Base-by-base conservation (phyloP, 2,888 invertebrate species). In the Latrodectus elegans region DNA sequence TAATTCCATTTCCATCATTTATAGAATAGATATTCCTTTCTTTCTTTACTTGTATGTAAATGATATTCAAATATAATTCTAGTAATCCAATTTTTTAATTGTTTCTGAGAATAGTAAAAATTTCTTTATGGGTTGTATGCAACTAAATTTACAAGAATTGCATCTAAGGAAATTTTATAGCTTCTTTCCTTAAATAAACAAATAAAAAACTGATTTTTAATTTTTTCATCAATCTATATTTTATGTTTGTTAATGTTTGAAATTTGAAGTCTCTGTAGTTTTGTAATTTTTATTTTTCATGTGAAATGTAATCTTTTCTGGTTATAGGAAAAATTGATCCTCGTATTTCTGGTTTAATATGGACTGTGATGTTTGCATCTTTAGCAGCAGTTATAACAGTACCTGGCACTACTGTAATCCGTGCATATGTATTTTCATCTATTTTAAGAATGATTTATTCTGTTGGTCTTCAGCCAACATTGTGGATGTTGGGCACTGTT, bases 391-490 rank as follows among this genome's bases (percentile, higher is more conserved):
- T 96, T 38, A 93, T 96, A 90, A 95, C 95, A 90, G 93, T 96
- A 91, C 96, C 96, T 72, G 94, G 96, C 88, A 95, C 95, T 91
- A 95, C 95, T 68, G 96, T 96, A 78, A 95, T 96, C 90, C 94
- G 96, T 90, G 95, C 96, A 1, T 93, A 97, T 90, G 95, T 96
- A 22, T 83, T 84, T 64, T 89, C 90, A 81, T 95, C 95, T 89
- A 97, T 97, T 92, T 93, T 98, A 90, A 94, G 97, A 90, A 95
- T 97, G 92, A 97, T 98, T 92, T 97, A 96, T 93, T 95, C 97
- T 71, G 94, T 96, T 88, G 98, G 98, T 38, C 96, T 98, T n/a
- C 96, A 97, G 92, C 96, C 97, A 64, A 97, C 97, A 2, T 93
- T 98, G 11, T 95, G 95, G 94, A 93, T 97, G 71, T 94, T 98